phyloP scores from a whole-genome alignment of 64 coral and sea anemone species.

The Stylophora pistillata region DNA sequence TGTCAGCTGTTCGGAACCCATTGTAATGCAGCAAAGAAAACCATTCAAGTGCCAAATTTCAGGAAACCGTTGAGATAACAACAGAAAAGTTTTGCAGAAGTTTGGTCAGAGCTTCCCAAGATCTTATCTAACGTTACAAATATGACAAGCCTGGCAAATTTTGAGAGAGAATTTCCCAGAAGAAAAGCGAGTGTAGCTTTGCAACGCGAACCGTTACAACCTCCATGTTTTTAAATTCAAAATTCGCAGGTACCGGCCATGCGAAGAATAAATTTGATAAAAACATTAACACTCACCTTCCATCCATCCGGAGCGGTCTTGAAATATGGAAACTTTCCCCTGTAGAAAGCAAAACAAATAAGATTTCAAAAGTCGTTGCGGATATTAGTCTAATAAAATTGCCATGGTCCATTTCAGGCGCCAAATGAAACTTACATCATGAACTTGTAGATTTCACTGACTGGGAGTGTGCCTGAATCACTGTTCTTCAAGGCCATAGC shows the following conservation, averaged over 20 bases:
- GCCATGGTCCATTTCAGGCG: constrained; percentile 27
- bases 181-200: background rate
- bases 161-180: background rate
- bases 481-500: constrained; percentile 98
- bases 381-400: constrained; percentile 34
- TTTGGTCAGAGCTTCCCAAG: constrained; percentile 23
- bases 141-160: background rate
- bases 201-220: constrained; percentile 51
- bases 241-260: constrained; percentile 63
- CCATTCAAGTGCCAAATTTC: constrained; percentile 88
- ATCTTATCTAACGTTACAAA: constrained; percentile 25
- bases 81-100: constrained; percentile 33
- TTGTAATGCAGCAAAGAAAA: constrained; percentile 90
- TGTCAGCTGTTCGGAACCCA: constrained; percentile 94
- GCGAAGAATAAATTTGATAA: constrained; percentile 62
- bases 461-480: constrained; percentile 96
- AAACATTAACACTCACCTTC: constrained; percentile 82
- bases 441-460: constrained; percentile 99
- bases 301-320: constrained; percentile 99
- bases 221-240: constrained; percentile 74
- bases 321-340: constrained; percentile 99
- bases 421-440: constrained; percentile 96
- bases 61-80: constrained; percentile 93
- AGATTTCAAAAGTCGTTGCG: constrained; percentile 31
- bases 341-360: constrained; percentile 72